Conservation (phyloP, 2,888 invertebrate genomes). For the Ormia ochracea region DNA sequence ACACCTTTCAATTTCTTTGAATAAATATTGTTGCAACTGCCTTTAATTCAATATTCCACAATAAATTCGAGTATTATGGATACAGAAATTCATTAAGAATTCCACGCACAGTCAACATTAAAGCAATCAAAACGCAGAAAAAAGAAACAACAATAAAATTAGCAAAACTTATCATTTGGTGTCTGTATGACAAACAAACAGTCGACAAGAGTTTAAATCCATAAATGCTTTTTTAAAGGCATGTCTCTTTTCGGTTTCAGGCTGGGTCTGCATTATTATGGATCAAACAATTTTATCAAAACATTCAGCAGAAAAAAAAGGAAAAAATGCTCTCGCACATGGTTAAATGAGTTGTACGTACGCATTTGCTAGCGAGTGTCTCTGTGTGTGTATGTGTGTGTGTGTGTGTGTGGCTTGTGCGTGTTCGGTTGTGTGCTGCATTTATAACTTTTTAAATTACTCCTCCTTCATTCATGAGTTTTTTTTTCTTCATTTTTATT, state of each 20-base stretch:
- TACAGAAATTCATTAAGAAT: constrained; percentile 40
- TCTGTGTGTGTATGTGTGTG: background rate
- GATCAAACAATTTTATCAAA: constrained; percentile 62
- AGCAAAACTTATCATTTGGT: constrained; percentile 27
- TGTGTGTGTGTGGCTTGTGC: background rate
- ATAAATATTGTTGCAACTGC: constrained; percentile 28
- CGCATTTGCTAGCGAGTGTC: background rate
- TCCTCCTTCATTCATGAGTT: constrained; percentile 39
- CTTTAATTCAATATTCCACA: background rate
- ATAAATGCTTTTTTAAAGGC: constrained; percentile 8
- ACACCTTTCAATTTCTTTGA: constrained; percentile 41
- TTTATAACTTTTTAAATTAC: constrained; percentile 9
- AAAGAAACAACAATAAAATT: background rate
- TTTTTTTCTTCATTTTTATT: constrained; percentile 31
- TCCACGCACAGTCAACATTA: constrained; percentile 34
- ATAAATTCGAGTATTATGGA: constrained; percentile 2
- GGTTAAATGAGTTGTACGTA: background rate
- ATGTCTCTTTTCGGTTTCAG: background rate
- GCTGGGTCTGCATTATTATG: constrained; percentile 55
- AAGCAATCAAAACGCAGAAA: constrained; percentile 9
- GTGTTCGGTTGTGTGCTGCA: background rate
- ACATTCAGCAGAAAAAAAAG: constrained; percentile 38
- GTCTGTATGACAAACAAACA: constrained; percentile 24
- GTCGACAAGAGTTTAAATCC: background rate
- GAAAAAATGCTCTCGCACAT: no score